Evolutionary conservation across 2,888 invertebrate genomes (phyloP).

Genomic region (Cheilosia scutellata): DNA sequence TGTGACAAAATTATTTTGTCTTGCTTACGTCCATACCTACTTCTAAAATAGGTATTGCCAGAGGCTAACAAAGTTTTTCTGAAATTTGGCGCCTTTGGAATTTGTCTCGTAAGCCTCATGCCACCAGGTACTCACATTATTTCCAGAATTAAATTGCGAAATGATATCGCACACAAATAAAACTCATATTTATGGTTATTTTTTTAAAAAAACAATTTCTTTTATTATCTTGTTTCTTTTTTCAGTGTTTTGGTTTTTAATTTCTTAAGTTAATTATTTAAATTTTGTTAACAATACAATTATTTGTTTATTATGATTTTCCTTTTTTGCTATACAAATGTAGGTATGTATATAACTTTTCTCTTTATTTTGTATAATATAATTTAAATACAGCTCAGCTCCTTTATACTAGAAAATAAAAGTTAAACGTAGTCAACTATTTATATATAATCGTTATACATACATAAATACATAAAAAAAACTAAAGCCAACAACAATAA

Average conservation of each 20-base stretch:
- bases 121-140: background rate
- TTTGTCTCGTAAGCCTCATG: no score
- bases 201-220: slow-evolving; percentile 70
- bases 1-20: no score
- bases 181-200: slow-evolving; percentile 7
- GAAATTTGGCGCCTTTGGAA: no score
- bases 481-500: slow-evolving; percentile 2
- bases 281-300: slow-evolving; percentile 65
- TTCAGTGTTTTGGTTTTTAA: slow-evolving; percentile 30
- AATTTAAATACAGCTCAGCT: slow-evolving; percentile 65
- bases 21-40: no score
- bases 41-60: no score
- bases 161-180: background rate
- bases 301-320: slow-evolving; percentile 49
- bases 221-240: slow-evolving; percentile 62
- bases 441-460: slow-evolving; percentile 35
- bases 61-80: no score
- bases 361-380: slow-evolving; percentile 48
- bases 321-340: slow-evolving; percentile 24
- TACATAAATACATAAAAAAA: slow-evolving; percentile 24
- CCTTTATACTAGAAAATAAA: slow-evolving; percentile 40
- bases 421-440: slow-evolving; percentile 14
- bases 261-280: slow-evolving; percentile 61
- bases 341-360: slow-evolving; percentile 52
- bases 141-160: background rate